Conservation (phyloP, 2,113 vertebrate genomes). For the Planiliza haematocheilus region DNA sequence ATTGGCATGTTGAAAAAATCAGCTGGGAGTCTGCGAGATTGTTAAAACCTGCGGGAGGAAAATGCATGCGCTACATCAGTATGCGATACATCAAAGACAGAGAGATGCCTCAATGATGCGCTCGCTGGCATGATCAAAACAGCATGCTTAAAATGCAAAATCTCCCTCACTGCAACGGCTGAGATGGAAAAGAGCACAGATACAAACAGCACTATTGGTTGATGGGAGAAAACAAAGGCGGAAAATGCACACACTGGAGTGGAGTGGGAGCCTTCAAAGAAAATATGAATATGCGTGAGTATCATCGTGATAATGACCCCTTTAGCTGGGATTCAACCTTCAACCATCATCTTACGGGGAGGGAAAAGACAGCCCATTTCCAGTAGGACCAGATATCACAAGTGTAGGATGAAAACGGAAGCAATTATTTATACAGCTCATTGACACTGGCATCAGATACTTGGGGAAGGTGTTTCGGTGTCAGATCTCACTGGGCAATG, state of each 20-base stretch:
- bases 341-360: slow-evolving; percentile 15
- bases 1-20: slow-evolving; percentile 71
- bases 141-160: slow-evolving; percentile 65
- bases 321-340: slow-evolving; percentile 43
- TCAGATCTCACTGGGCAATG: slow-evolving; percentile 52
- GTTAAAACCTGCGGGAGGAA: slow-evolving; percentile 66
- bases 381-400: slow-evolving; percentile 37
- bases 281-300: slow-evolving; percentile 41
- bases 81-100: slow-evolving; percentile 78
- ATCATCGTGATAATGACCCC: slow-evolving; percentile 47
- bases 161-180: slow-evolving; percentile 20
- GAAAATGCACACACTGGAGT: neutral
- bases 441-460: slow-evolving; percentile 60
- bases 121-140: slow-evolving; percentile 78
- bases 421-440: slow-evolving; percentile 62
- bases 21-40: slow-evolving; percentile 67
- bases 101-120: slow-evolving; percentile 62
- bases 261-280: slow-evolving; percentile 48
- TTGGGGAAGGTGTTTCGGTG: slow-evolving; percentile 37
- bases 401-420: slow-evolving; percentile 43
- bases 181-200: slow-evolving; percentile 42
- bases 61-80: slow-evolving; percentile 59
- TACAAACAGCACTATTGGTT: slow-evolving; percentile 55
- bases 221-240: slow-evolving; percentile 34
- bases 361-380: slow-evolving; percentile 19